Conservation (phyloP, 2,113 vertebrate genomes). For the Origma solitaria region DNA sequence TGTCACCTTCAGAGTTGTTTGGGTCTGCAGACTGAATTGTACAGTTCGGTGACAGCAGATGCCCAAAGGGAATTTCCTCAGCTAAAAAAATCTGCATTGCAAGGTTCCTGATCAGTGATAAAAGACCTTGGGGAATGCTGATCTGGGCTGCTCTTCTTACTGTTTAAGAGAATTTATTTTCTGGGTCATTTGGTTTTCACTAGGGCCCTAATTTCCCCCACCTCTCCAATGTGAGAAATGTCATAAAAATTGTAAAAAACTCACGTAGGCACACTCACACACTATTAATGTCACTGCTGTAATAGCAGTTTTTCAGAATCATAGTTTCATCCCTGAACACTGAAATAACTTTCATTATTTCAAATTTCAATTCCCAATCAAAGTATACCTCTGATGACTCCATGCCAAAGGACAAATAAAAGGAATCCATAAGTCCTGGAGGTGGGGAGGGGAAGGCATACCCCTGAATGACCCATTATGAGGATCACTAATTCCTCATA, state of each 20-base stretch:
- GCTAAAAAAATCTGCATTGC: background rate
- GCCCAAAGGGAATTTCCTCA: slow-evolving; percentile 8
- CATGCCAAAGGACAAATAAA: background rate
- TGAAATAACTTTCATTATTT: background rate
- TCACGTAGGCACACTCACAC: background rate
- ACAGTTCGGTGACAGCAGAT: background rate
- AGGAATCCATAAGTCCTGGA: background rate
- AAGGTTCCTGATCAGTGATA: background rate
- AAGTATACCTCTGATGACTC: background rate
- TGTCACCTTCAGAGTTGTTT: slow-evolving; percentile 35
- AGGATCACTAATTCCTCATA: background rate
- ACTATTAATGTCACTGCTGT: background rate
- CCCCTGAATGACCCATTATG: background rate
- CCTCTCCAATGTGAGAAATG: background rate
- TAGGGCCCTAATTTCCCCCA: background rate
- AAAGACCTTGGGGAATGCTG: background rate
- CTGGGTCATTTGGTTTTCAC: background rate
- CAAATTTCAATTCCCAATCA: background rate
- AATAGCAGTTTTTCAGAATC: background rate
- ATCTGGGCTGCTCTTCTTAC: background rate
- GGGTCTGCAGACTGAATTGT: background rate
- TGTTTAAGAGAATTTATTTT: background rate
- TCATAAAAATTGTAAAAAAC: background rate
- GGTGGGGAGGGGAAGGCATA: background rate
- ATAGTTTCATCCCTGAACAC: background rate